phyloP scores from a whole-genome alignment of 2,888 invertebrate species.

The Sisyra terminalis region DNA sequence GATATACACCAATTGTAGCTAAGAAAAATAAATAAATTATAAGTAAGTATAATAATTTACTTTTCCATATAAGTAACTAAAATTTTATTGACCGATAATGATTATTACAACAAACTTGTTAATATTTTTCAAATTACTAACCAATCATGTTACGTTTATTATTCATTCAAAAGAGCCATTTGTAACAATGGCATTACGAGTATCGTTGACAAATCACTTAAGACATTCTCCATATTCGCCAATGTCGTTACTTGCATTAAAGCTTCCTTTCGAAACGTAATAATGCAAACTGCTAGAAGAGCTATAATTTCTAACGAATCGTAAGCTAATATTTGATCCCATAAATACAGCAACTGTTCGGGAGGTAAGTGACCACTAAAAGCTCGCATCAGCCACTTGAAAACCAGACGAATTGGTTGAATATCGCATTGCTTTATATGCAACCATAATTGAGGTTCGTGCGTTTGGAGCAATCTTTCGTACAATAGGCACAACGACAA shows the following conservation, averaged over 20 bases:
- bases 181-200: constrained; percentile 73
- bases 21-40: no score
- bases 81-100: no score
- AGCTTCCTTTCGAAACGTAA: constrained; percentile 75
- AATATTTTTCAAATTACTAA: no score
- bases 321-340: constrained; percentile 87
- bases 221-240: constrained; percentile 69
- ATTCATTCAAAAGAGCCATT: constrained; percentile 55
- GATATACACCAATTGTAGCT: no score
- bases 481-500: constrained; percentile 78
- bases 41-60: no score
- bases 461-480: constrained; percentile 75
- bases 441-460: constrained; percentile 80
- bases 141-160: no score
- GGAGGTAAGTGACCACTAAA: constrained; percentile 90
- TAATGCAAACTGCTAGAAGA: constrained; percentile 66
- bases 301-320: constrained; percentile 83
- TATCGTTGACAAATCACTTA: constrained; percentile 77
- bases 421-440: constrained; percentile 79
- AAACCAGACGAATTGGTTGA: constrained; percentile 78
- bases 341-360: constrained; percentile 77
- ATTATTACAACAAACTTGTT: no score
- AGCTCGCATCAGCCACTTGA: constrained; percentile 93
- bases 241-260: constrained; percentile 55
- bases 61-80: no score